Conservation (phyloP, 2,797 vertebrate species). For the Miichthys miiuy region DNA sequence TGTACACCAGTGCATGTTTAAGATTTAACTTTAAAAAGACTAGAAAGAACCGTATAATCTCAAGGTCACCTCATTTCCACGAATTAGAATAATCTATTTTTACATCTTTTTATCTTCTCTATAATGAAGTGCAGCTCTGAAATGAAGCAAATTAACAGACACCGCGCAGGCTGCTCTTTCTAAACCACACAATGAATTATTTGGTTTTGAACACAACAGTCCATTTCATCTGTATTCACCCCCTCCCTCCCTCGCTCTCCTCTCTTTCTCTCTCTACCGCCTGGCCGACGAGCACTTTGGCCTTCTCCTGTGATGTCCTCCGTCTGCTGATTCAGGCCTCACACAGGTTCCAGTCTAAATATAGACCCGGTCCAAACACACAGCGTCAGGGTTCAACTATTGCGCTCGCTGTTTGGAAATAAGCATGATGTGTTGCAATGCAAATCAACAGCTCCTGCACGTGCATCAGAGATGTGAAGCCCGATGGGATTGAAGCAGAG, state of each 20-base stretch:
- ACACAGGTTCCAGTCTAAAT: conserved; percentile 48
- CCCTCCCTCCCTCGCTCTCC: not conserved
- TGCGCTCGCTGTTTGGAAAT: conserved; percentile 18
- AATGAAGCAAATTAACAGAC: conserved; percentile 27
- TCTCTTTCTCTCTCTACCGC: conserved; percentile 30
- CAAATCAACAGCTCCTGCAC: conserved; percentile 23
- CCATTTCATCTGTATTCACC: not conserved
- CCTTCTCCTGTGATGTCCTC: conserved; percentile 13
- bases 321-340: conserved; percentile 67
- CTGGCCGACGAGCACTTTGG: conserved; percentile 30
- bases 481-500: conserved; percentile 40
- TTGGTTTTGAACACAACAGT: not conserved
- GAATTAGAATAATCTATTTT: conserved; percentile 7
- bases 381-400: conserved; percentile 5
- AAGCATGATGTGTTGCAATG: conserved; percentile 37
- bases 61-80: not conserved
- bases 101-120: not conserved
- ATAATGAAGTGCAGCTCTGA: not conserved
- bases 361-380: conserved; percentile 33
- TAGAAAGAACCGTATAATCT: not conserved
- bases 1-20: not conserved
- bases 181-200: conserved; percentile 15
- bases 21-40: not conserved
- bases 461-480: conserved; percentile 1
- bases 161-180: not conserved